These are phyloP conservation scores for Gisinianus flammeolus DNA, from an alignment of 2,888 invertebrate genomes.

Conservation along the genomic window DNA sequence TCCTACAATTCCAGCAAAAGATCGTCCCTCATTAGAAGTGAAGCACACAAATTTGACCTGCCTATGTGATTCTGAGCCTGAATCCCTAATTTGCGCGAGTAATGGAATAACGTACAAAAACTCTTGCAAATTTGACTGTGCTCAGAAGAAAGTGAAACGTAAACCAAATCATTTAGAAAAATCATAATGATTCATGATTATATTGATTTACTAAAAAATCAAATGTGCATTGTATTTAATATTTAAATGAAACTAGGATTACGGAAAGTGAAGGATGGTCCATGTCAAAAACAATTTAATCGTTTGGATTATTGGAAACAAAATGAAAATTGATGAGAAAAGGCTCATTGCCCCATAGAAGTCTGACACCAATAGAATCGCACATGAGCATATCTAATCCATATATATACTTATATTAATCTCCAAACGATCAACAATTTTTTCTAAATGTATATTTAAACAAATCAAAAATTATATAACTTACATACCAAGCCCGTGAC, in stretches of 20 bases:
- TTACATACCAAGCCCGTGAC: too few species aligned
- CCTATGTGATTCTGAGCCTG: conserved; percentile 28
- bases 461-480: too few species aligned
- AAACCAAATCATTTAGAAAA: background rate
- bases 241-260: conserved; percentile 37
- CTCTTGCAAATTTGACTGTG: conserved; percentile 47
- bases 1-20: too few species aligned
- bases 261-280: conserved; percentile 42
- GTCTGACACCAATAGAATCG: too few species aligned
- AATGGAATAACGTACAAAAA: conserved; percentile 48
- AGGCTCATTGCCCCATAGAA: too few species aligned
- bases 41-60: conserved; percentile 23
- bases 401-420: too few species aligned
- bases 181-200: background rate
- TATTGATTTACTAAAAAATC: background rate
- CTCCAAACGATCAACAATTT: too few species aligned
- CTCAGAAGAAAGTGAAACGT: conserved; percentile 43
- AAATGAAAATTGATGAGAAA: too few species aligned
- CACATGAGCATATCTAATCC: background rate
- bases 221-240: conserved; percentile 3
- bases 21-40: conserved; percentile 11
- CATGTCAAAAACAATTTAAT: conserved; percentile 29
- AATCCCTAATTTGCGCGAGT: conserved; percentile 42
- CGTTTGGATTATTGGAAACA: conserved; percentile 33
- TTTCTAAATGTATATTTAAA: too few species aligned